Base-by-base conservation (phyloP, 2,888 invertebrate genomes). In the Leptopterna dolabrata region DNA sequence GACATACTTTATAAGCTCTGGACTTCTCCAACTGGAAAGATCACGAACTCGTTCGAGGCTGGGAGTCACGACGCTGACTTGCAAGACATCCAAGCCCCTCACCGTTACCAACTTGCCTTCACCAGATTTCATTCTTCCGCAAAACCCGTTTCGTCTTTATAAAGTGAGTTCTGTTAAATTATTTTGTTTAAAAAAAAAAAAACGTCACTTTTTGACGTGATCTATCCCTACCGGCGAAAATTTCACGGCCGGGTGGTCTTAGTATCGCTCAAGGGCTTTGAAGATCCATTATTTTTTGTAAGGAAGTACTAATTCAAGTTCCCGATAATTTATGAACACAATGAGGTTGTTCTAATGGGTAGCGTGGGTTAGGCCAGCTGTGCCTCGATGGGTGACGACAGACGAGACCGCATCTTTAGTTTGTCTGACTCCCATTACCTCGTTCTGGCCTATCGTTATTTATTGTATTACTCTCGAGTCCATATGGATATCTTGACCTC, bases 11-110 rank as follows among this genome's bases (percentile, higher is more conserved):
- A 73, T 14, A 41, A 73, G 30, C 71, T 27, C 30, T 71, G 71
- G 71, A 27, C 36, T 41, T 73, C 73, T 36, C 41, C 73, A 19
- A 73, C 30, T 41, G 73, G 73, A 73, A 73, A 73, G 73, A 73
- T 73, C 73, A 73, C 73, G 73, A 73, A 73, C 73, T 73, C 36
- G 73, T n/a, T 63, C 24, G 63, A 24, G 63, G 63, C 63, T 63
- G 41, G 73, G 36, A 73, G 73, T 73, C 73, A 73, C 73, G 73
- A 73, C 73, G 73, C 73, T 73, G 73, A 73, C 73, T 73, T 73
- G 73, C 73, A 30, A 36, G 41, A 63, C 63, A 24, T 24, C 24
- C 63, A 24, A 63, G 51, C 51, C n/a, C 63, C 63, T 24, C 63
- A 63, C 63, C 63, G 63, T 63, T 63, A 63, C 63, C 63, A 27